A percentile compares a stretch with the other conserved stretches of the same genome.
Evolutionary conservation across 2,888 invertebrate species (phyloP).

Genomic region (Nemoura dubitans): DNA sequence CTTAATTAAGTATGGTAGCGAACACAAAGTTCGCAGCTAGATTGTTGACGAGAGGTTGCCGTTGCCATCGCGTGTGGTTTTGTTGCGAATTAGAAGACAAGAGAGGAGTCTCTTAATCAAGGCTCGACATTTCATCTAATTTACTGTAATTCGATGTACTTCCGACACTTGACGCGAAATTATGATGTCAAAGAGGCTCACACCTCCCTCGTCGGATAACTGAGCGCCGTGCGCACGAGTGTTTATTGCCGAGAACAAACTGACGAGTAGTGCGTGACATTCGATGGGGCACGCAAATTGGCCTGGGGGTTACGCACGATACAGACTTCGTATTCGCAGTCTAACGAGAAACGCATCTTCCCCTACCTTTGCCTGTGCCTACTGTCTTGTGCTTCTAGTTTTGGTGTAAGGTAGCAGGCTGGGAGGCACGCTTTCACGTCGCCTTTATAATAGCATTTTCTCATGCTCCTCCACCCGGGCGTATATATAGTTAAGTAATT

Average conservation of each 20-base stretch:
- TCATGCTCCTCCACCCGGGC: too few relatives aligned
- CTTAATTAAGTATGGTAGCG: slow-evolving; percentile 4
- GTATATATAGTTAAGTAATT: too few relatives aligned
- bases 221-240: neutral
- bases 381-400: too few relatives aligned
- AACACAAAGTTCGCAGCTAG: neutral
- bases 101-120: slow-evolving; percentile 12
- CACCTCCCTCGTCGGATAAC: neutral
- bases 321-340: neutral
- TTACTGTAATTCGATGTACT: slow-evolving; percentile 7
- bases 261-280: neutral
- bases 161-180: slow-evolving; percentile 4
- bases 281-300: neutral
- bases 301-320: neutral
- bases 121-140: slow-evolving; percentile 5
- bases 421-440: too few relatives aligned
- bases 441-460: too few relatives aligned
- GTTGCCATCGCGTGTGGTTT: slow-evolving; percentile 8
- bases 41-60: neutral
- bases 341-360: neutral
- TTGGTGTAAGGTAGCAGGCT: too few relatives aligned
- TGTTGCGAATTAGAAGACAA: slow-evolving; percentile 15
- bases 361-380: too few relatives aligned
- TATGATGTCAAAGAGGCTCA: neutral
- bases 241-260: neutral